A percentile compares a stretch with the other conserved stretches of the same genome.
Conservation (phyloP, 2,797 vertebrate species). For the Scolopax rusticola region DNA sequence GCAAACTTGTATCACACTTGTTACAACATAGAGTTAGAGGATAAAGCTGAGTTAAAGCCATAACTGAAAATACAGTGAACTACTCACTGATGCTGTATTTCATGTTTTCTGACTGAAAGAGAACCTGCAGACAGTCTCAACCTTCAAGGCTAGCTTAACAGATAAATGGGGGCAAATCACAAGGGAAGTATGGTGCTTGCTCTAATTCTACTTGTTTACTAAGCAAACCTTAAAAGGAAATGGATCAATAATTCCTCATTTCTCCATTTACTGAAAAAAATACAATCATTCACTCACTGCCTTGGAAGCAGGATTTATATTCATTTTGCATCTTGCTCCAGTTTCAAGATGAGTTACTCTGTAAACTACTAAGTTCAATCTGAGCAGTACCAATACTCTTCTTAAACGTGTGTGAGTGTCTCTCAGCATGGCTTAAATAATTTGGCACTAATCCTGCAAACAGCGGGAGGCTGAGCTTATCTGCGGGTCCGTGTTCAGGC, state of each 20-base stretch:
- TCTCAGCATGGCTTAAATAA: background rate
- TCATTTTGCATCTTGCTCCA: constrained; percentile 5
- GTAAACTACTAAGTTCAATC: background rate
- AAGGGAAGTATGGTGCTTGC: background rate
- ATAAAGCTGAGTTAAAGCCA: background rate
- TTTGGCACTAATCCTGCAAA: constrained; percentile 52
- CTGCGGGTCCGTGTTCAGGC: background rate
- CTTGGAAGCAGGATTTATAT: background rate
- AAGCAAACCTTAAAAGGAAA: background rate
- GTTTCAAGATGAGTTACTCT: background rate
- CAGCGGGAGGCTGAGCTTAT: background rate
- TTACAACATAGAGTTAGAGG: background rate
- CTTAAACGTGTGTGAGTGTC: background rate
- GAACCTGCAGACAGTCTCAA: background rate
- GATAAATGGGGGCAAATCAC: background rate
- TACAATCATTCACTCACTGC: background rate
- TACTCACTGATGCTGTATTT: background rate
- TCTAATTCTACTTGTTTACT: background rate
- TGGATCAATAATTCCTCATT: background rate
- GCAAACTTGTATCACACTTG: background rate
- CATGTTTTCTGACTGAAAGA: background rate
- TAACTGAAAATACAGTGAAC: background rate
- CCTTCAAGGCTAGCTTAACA: background rate
- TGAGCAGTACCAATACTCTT: background rate
- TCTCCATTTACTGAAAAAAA: background rate